A percentile compares a stretch with the other conserved stretches of the same genome.
Evolutionary conservation across 2,113 vertebrate genomes (phyloP).

Genomic region (Poicephalus meyeri): DNA sequence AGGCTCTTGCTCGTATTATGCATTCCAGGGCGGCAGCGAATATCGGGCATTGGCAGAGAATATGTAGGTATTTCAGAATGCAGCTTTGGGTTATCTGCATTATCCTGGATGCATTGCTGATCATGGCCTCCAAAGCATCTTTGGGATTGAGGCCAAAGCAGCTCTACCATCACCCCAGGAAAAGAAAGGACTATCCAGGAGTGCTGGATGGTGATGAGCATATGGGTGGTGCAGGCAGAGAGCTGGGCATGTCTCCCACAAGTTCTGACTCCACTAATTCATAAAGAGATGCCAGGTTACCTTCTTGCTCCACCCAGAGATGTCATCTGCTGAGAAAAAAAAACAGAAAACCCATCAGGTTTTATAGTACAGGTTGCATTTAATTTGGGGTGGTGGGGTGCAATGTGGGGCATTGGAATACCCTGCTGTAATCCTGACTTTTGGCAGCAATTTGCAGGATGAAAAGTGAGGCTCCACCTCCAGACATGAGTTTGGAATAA

Average conservation of each 20-base stretch:
- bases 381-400: not conserved
- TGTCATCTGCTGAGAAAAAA: not conserved
- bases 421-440: not conserved
- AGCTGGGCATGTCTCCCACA: not conserved
- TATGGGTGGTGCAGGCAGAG: rapidly evolving
- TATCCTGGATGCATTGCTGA: rapidly evolving
- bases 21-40: not conserved
- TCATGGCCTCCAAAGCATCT: not conserved
- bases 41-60: rapidly evolving
- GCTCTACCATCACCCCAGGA: not conserved
- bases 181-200: not conserved
- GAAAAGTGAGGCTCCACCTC: not conserved
- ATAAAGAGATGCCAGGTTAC: not conserved
- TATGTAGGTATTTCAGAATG: rapidly evolving
- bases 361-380: not conserved
- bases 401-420: too few species aligned
- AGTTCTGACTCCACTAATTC: not conserved
- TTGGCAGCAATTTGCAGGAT: not conserved
- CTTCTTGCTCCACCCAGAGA: not conserved
- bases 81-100: not conserved
- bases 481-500: not conserved
- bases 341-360: rapidly evolving
- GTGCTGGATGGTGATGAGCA: not conserved
- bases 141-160: not conserved
- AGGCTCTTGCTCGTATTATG: rapidly evolving